Conservation (phyloP, 2,113 vertebrate species). For the Murina feae region DNA sequence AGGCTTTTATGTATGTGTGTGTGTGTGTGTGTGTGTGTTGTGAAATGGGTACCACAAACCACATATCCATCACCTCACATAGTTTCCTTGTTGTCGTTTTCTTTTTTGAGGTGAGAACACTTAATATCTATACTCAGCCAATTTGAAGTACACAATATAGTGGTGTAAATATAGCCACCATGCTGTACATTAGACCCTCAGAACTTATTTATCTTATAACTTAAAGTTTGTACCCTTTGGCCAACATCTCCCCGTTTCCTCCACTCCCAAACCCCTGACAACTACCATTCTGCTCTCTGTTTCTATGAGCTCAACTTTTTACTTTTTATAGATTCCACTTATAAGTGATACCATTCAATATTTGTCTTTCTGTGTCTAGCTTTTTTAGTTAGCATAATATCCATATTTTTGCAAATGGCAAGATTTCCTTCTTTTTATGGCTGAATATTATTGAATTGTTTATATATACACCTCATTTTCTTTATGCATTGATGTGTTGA, state of each 20-base stretch:
- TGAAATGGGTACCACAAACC: neutral
- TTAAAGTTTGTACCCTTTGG: neutral
- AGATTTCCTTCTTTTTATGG: neutral
- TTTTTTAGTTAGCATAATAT: neutral
- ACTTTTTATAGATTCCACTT: neutral
- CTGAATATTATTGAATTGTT: neutral
- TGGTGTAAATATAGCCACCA: neutral
- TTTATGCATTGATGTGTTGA: neutral
- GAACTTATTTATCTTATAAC: neutral
- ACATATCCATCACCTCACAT: neutral
- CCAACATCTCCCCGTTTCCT: neutral
- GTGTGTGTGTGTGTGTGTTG: neutral
- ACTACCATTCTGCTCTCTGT: neutral
- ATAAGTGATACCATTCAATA: neutral
- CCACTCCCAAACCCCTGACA: neutral
- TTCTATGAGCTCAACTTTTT: neutral
- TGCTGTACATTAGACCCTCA: neutral
- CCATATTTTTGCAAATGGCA: neutral
- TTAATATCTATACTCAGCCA: neutral
- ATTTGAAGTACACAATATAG: neutral
- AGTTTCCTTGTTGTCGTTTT: neutral
- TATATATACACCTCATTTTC: neutral
- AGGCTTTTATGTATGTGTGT: too few relatives aligned
- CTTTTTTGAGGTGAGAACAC: neutral
- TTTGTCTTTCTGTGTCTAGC: neutral